A percentile compares a stretch with the other conserved stretches of the same genome.
Evolutionary conservation across 1,140 invertebrate species (phyloP).

Genomic region (Diorhabda carinulata): DNA sequence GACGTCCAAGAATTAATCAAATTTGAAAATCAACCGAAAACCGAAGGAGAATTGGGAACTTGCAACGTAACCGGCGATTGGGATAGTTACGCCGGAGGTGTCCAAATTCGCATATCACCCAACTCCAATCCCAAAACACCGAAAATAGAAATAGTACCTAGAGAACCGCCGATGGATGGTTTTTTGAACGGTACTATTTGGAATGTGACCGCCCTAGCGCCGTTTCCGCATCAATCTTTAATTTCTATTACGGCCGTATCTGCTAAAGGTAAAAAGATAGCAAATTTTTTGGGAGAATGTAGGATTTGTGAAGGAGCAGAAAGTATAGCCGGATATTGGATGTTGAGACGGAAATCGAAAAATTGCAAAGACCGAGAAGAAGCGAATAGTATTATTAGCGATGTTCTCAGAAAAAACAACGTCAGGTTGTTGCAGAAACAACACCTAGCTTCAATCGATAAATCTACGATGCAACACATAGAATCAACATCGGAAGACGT

Average conservation of each 20-base stretch:
- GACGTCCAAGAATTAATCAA: constrained; percentile 34
- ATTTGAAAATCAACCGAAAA: constrained; percentile 18
- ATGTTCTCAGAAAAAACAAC: constrained; percentile 35
- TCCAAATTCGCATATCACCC: constrained; percentile 29
- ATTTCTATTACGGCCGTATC: constrained; percentile 33
- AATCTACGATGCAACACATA: background rate
- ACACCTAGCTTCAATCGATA: constrained; percentile 15
- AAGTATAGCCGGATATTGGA: constrained; percentile 38
- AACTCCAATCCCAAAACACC: constrained; percentile 12
- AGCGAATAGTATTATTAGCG: constrained; percentile 34
- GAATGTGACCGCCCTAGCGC: constrained; percentile 30
- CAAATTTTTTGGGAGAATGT: constrained; percentile 37
- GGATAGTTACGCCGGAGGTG: constrained; percentile 38
- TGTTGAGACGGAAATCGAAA: constrained; percentile 32
- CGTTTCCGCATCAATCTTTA: constrained; percentile 31
- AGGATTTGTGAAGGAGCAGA: constrained; percentile 37
- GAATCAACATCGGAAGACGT: background rate
- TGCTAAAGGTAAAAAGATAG: constrained; percentile 32
- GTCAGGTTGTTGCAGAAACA: constrained; percentile 20
- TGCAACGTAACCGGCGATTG: constrained; percentile 39
- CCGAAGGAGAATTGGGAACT: constrained; percentile 19
- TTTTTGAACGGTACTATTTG: constrained; percentile 34
- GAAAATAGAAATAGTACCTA: constrained; percentile 12
- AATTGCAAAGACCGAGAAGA: constrained; percentile 40
- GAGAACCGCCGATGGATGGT: constrained; percentile 31